Percentiles rank a stretch among this genome's conserved stretches.
Conservation (phyloP, 2,888 invertebrate species). For the Onchidella celtica region DNA sequence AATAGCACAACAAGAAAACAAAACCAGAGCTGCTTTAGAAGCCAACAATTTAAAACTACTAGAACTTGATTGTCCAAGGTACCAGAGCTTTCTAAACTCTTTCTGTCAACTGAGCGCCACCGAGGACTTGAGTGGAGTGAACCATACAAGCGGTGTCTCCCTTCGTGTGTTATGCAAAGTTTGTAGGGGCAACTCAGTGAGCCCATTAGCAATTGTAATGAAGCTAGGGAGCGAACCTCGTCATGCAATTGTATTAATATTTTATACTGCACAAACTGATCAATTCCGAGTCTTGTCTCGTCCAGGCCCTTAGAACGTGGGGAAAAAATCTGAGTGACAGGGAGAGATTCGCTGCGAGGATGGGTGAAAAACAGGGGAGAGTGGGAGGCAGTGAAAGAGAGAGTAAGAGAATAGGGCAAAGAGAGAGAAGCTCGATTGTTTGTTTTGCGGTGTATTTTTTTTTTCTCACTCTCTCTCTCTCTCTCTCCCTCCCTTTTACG, state of each 20-base stretch:
- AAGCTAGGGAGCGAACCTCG: constrained; percentile 54
- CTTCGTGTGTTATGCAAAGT: constrained; percentile 64
- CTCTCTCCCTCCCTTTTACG: no score
- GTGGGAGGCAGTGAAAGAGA: constrained; percentile 10
- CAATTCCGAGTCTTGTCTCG: constrained; percentile 52
- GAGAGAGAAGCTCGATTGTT: no score
- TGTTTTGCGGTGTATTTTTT: no score
- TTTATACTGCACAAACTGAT: constrained; percentile 64
- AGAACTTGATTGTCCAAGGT: constrained; percentile 1
- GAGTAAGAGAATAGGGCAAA: not conserved
- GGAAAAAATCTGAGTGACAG: not conserved
- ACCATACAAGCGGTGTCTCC: constrained; percentile 23
- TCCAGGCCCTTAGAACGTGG: not conserved
- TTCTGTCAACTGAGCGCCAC: constrained; percentile 11
- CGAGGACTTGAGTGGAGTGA: constrained; percentile 41
- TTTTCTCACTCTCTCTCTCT: no score
- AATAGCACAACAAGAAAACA: not conserved
- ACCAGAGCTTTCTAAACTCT: not conserved
- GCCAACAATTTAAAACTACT: no score
- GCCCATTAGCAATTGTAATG: constrained; percentile 69
- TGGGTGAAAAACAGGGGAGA: not conserved
- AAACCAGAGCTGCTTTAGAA: not conserved
- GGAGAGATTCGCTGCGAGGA: not conserved
- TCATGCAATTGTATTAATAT: constrained; percentile 69
- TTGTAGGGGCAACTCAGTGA: constrained; percentile 60